phyloP scores from a whole-genome alignment of 2,888 invertebrate genomes.

The Hypena proboscidalis region DNA sequence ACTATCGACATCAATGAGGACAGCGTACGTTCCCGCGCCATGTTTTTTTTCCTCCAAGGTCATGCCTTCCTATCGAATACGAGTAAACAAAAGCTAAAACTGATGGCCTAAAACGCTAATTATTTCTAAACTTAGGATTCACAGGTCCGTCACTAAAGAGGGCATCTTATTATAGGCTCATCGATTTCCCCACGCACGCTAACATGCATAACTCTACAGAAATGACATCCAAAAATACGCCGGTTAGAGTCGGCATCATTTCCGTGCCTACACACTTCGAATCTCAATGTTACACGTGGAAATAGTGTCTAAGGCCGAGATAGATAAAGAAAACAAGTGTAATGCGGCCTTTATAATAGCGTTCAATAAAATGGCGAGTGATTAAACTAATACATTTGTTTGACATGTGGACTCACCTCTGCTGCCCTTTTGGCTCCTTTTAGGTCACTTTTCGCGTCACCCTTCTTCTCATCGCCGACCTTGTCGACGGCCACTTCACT shows the following conservation, averaged over 20 bases:
- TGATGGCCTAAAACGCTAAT: constrained; percentile 31
- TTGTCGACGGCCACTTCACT: constrained; percentile 94
- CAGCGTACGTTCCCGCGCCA: constrained; percentile 80
- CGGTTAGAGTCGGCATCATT: constrained; percentile 58
- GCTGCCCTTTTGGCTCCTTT: constrained; percentile 95
- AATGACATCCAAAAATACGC: constrained; percentile 78
- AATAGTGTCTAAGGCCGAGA: constrained; percentile 33
- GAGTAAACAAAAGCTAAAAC: constrained; percentile 78
- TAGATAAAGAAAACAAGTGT: constrained; percentile 38
- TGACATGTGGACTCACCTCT: constrained; percentile 90
- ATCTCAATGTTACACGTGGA: constrained; percentile 61
- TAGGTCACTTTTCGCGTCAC: constrained; percentile 91
- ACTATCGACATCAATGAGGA: constrained; percentile 59
- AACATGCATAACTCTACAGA: constrained; percentile 58
- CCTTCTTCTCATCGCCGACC: constrained; percentile 91
- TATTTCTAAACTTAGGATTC: constrained; percentile 29
- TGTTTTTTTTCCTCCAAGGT: constrained; percentile 83
- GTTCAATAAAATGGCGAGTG: constrained; percentile 84
- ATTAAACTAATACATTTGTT: constrained; percentile 77
- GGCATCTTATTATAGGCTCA: constrained; percentile 62
- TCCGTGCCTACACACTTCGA: constrained; percentile 31
- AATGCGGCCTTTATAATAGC: constrained; percentile 57
- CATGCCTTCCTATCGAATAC: constrained; percentile 77
- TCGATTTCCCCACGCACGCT: constrained; percentile 72
- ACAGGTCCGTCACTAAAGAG: constrained; percentile 31